Conservation (phyloP, 2,888 invertebrate genomes). For the Eilema depressum region DNA sequence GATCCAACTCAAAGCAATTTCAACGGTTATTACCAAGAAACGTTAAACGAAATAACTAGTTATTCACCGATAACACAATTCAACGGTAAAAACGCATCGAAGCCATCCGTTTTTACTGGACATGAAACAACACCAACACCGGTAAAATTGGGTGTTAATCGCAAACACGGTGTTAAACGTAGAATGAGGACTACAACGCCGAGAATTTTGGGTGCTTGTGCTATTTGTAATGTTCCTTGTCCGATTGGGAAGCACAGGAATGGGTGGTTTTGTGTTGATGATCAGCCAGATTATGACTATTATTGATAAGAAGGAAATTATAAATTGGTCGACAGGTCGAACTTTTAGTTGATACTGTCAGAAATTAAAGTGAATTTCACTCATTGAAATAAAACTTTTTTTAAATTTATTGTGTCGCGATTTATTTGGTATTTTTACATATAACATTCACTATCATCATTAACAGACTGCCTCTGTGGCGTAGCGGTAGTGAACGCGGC, state of each 20-base stretch:
- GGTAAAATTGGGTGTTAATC: neutral
- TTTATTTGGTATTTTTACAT: too few relatives aligned
- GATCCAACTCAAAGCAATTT: constrained; percentile 32
- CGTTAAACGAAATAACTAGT: neutral
- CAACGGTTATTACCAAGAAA: constrained; percentile 24
- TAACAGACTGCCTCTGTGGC: too few relatives aligned
- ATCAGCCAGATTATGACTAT: constrained; percentile 17
- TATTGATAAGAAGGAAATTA: neutral
- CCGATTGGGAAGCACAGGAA: constrained; percentile 26
- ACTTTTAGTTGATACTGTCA: too few relatives aligned
- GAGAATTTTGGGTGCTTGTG: constrained; percentile 5
- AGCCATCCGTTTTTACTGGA: neutral
- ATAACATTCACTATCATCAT: too few relatives aligned
- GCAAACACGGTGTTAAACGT: neutral
- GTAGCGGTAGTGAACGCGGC: too few relatives aligned
- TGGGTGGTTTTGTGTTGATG: constrained; percentile 23
- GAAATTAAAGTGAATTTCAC: too few relatives aligned
- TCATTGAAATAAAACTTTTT: too few relatives aligned
- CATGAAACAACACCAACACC: neutral
- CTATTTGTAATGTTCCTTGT: constrained; percentile 47
- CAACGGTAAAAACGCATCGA: neutral
- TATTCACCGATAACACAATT: constrained; percentile 16
- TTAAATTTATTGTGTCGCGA: too few relatives aligned
- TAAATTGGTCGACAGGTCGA: neutral
- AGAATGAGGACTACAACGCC: constrained; percentile 23